Conservation (phyloP, 2,888 invertebrate species). For the Rhynchonema sp. region DNA sequence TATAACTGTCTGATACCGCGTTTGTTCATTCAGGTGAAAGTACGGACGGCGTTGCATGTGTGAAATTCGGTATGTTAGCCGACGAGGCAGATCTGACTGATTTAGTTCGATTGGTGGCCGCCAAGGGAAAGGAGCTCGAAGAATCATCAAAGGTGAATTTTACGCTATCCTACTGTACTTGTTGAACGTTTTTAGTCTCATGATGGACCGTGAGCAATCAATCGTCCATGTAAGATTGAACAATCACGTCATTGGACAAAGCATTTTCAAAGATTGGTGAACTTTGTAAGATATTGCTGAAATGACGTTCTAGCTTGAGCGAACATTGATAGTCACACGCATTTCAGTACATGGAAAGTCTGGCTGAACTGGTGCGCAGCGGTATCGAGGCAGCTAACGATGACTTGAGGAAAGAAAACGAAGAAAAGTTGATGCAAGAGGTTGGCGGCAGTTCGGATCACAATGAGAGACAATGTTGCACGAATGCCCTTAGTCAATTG, state of each 20-base stretch:
- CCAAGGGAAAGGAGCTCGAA: constrained; percentile 74
- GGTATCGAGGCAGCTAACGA: constrained; percentile 80
- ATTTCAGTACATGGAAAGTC: constrained; percentile 61
- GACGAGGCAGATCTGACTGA: constrained; percentile 65
- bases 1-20: too few species aligned
- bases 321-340: too few species aligned
- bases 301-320: too few species aligned
- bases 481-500: too few species aligned
- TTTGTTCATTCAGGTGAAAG: constrained; percentile 11
- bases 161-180: neutral
- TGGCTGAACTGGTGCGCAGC: constrained; percentile 68
- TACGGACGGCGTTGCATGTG: constrained; percentile 14
- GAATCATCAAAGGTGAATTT: constrained; percentile 49
- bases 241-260: too few species aligned
- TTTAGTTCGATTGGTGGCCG: constrained; percentile 58
- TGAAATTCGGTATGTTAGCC: constrained; percentile 69
- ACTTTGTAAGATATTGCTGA: too few species aligned
- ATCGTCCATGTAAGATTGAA: too few species aligned
- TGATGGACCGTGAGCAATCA: too few species aligned
- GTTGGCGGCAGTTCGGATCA: constrained; percentile 21
- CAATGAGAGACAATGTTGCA: too few species aligned
- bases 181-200: too few species aligned
- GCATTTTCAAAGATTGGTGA: too few species aligned
- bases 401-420: constrained; percentile 71
- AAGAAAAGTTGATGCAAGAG: constrained; percentile 74